Evolutionary conservation across 2,888 invertebrate species (phyloP), one percentile per base, ranked within the genome.

Genomic region (Eueremaeus valkanovi): DNA sequence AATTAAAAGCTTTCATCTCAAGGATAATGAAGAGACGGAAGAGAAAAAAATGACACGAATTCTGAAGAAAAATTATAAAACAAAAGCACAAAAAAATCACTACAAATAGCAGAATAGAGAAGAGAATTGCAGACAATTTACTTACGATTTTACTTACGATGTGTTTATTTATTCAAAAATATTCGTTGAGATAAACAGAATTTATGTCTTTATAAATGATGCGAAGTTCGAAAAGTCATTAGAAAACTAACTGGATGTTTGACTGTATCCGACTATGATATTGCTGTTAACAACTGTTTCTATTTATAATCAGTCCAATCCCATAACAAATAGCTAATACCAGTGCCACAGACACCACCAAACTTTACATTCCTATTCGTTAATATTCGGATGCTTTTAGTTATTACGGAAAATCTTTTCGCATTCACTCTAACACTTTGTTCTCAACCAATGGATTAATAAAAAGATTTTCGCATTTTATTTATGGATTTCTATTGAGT

Each of bases 221-320:
- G 40, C 5, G 11, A 40, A 11, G 40, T 11, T 40, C 11, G 5
- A 40, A 40, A 40, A 40, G 5, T 40, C 40, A 45, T 51, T 16
- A 51, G 51, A 61, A 3, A 33, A 36, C 9, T 21, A n/a, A 66
- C 21, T 66, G 66, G 66, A 66, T 66, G 66, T 66, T 66, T 21
- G 36, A 66, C 66, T 66, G 40, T 66, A 66, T 61, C 29, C 1
- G 36, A n/a, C 1, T 21, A 36, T 21, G 2, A 36, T 36, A 66
- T 66, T 61, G 29, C 29, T 61, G 61, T 61, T 61, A 61, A 61
- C 61, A 61, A 61, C 61, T 18, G 61, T 61, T 61, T 61, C 61
- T 61, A 61, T 61, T 61, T 61, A 61, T 61, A 61, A 58, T 58
- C 58, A 29, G 61, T 61, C 33, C 61, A 61, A 31, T 61, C 31